Evolutionary conservation across 2,797 vertebrate species (phyloP).

Genomic region (Anolis apletophallus): DNA sequence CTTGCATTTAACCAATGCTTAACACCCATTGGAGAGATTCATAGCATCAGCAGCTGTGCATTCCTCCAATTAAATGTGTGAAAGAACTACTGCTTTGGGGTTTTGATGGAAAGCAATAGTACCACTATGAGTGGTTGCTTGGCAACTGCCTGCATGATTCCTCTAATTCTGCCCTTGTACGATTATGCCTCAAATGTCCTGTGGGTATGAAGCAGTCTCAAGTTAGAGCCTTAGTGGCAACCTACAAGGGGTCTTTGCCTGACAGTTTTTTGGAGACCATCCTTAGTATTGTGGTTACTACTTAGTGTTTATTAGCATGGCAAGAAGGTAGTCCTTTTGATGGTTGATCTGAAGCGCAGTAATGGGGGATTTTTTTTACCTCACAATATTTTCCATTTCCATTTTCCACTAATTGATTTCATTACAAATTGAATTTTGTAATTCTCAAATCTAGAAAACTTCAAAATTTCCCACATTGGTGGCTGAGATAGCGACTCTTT

Average conservation of each 20-base stretch:
- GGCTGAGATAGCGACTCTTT: too few species aligned
- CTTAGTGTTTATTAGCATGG: not conserved
- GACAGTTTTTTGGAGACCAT: not conserved
- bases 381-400: not conserved
- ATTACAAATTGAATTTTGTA: too few species aligned
- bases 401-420: not conserved
- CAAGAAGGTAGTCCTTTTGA: too few species aligned
- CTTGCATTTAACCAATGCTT: conserved; percentile 6
- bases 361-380: not conserved
- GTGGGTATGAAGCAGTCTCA: conserved; percentile 15
- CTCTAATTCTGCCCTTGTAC: conserved; percentile 33
- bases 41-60: conserved; percentile 29
- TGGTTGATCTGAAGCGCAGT: not conserved
- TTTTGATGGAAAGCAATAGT: conserved; percentile 30
- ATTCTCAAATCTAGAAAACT: too few species aligned
- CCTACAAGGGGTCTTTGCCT: not conserved
- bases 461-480: too few species aligned
- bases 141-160: conserved; percentile 42
- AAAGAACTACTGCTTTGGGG: conserved; percentile 36
- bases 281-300: not conserved
- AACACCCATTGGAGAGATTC: conserved; percentile 26
- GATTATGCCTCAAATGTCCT: conserved; percentile 7
- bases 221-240: not conserved
- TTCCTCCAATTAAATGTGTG: conserved; percentile 42
- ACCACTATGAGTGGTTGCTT: conserved; percentile 33